Percentiles rank a stretch among this genome's conserved stretches.
Conservation (phyloP, 2,888 invertebrate species). For the Caenorhabditis sulstoni region DNA sequence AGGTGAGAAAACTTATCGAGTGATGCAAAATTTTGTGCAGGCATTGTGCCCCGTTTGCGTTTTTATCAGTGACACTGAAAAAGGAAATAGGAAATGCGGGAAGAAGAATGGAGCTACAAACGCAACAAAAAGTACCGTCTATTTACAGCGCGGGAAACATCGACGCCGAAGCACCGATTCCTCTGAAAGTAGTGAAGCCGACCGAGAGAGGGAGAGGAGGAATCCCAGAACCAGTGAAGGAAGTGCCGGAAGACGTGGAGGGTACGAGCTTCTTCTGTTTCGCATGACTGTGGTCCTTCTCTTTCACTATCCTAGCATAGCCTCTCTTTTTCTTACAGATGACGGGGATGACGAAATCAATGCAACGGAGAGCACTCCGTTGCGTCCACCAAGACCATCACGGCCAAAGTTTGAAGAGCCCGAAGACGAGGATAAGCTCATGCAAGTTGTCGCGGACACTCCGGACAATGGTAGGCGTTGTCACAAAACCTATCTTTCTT, state of each 20-base stretch:
- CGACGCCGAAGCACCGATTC: constrained; percentile 44
- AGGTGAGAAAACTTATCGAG: constrained; percentile 21
- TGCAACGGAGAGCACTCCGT: constrained; percentile 51
- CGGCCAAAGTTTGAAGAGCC: constrained; percentile 42
- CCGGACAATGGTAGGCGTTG: constrained; percentile 20
- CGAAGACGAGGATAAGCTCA: constrained; percentile 36
- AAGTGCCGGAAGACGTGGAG: constrained; percentile 30
- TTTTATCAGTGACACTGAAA: too few relatives aligned
- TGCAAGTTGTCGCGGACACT: constrained; percentile 23
- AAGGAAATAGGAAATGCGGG: not conserved
- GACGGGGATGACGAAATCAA: constrained; percentile 30
- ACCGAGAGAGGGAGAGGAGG: constrained; percentile 16
- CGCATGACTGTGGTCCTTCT: constrained; percentile 1
- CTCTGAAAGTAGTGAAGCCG: constrained; percentile 16
- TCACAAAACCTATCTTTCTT: not conserved
- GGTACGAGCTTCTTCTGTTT: constrained; percentile 10
- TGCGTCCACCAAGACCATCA: constrained; percentile 54
- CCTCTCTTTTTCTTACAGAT: constrained; percentile 24
- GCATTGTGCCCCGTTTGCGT: constrained; percentile 5
- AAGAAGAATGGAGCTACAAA: constrained; percentile 13
- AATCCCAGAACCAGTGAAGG: constrained; percentile 34
- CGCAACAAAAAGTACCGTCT: not conserved
- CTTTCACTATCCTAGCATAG: constrained; percentile 13
- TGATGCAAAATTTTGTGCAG: constrained; percentile 3
- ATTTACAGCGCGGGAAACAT: constrained; percentile 18